A percentile compares a stretch with the other conserved stretches of the same genome.
Conservation (phyloP, 2,888 invertebrate genomes). For the Cremastinae sp. region DNA sequence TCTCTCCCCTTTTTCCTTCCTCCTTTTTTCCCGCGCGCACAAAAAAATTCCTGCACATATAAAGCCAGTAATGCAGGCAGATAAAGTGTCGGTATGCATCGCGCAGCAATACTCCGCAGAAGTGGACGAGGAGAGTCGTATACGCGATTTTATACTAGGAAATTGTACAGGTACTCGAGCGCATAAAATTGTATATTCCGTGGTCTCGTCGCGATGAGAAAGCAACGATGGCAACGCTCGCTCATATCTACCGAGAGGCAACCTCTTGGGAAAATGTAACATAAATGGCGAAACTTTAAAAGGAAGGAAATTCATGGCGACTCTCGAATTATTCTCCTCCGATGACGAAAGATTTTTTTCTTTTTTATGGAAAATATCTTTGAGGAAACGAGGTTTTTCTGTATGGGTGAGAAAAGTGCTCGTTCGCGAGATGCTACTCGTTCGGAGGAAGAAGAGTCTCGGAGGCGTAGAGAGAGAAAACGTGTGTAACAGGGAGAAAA, state of each 20-base stretch:
- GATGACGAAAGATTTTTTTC: constrained; percentile 3
- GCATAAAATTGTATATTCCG: constrained; percentile 47
- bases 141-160: constrained; percentile 37
- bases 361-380: no score
- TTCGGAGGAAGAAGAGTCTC: constrained; percentile 30
- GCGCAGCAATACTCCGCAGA: constrained; percentile 17
- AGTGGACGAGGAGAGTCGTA: constrained; percentile 34
- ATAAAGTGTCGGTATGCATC: constrained; percentile 41
- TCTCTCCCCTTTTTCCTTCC: neutral
- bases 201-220: constrained; percentile 36
- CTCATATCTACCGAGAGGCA: constrained; percentile 9
- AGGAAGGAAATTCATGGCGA: constrained; percentile 17
- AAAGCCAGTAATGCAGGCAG: constrained; percentile 38
- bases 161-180: constrained; percentile 42
- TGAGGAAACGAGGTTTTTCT: no score
- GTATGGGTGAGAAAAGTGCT: no score
- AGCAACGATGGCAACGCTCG: constrained; percentile 17
- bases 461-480: constrained; percentile 19
- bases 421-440: neutral
- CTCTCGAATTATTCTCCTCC: neutral
- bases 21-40: constrained; percentile 19
- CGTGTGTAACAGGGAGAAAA: constrained; percentile 33
- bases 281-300: constrained; percentile 20
- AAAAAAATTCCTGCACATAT: constrained; percentile 47
- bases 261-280: constrained; percentile 20